Conservation (phyloP, 2,797 vertebrate species). For the Mareca strepera region DNA sequence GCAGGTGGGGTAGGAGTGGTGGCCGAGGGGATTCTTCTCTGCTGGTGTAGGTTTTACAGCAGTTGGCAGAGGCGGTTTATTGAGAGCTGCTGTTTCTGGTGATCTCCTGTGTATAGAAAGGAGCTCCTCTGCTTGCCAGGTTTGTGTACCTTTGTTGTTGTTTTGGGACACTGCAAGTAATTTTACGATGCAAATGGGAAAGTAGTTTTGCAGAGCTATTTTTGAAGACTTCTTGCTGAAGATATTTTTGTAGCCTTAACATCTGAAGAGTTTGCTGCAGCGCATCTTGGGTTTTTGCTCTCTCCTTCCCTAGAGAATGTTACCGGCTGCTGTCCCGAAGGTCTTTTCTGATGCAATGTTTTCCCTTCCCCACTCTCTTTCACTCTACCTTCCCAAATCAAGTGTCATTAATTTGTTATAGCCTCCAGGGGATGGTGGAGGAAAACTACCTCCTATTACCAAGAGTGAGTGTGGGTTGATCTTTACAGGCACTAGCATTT, state of each 20-base stretch:
- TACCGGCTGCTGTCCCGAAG: constrained; percentile 15
- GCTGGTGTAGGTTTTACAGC: neutral
- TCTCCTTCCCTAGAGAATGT: neutral
- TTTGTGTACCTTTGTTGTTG: neutral
- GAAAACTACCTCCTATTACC: neutral
- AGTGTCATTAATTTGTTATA: constrained; percentile 35
- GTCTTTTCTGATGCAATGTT: neutral
- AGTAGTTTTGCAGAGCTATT: neutral
- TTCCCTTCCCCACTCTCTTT: neutral
- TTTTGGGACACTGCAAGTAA: neutral
- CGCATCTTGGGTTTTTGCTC: neutral
- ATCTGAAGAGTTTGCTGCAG: neutral
- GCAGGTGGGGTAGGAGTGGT: neutral
- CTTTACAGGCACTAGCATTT: neutral
- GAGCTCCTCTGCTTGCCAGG: neutral
- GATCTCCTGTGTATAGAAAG: neutral
- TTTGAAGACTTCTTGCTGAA: neutral
- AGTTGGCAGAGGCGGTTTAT: neutral
- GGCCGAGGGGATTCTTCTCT: neutral
- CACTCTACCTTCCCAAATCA: constrained; percentile 1
- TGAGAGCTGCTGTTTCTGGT: neutral
- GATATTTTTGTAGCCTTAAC: neutral
- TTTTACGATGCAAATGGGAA: neutral
- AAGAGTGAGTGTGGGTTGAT: neutral
- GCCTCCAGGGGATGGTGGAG: constrained; percentile 7